These are phyloP conservation scores for Pluvianellus socialis DNA, from an alignment of 2,113 vertebrate species.

Conservation along the genomic window DNA sequence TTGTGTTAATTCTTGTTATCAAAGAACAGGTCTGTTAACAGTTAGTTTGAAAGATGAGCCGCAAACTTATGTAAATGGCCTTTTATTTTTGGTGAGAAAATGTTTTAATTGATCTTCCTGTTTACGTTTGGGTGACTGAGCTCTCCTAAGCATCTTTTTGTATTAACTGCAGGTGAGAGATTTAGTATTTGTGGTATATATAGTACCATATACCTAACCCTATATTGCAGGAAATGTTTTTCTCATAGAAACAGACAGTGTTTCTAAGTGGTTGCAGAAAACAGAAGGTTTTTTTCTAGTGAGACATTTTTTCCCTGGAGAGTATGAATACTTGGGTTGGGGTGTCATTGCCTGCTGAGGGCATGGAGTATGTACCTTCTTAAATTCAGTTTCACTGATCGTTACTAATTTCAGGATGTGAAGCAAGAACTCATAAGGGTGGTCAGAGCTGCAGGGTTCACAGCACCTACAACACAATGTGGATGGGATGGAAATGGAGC, in stretches of 20 bases:
- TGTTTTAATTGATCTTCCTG: neutral
- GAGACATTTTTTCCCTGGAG: neutral
- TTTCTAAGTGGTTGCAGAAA: neutral
- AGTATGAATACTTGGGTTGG: neutral
- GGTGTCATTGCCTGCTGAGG: neutral
- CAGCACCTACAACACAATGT: conserved; percentile 15
- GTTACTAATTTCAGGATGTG: conserved; percentile 80
- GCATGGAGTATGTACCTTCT: neutral
- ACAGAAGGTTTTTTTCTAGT: neutral
- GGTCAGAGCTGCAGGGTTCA: conserved; percentile 91
- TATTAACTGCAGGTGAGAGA: neutral
- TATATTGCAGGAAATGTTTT: neutral
- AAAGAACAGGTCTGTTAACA: neutral
- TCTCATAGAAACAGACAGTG: neutral
- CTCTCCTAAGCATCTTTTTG: neutral
- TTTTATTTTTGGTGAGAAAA: neutral
- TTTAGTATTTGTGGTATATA: neutral
- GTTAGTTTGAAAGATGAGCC: neutral
- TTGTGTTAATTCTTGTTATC: neutral
- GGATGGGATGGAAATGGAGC: conserved; percentile 34
- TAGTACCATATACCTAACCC: neutral
- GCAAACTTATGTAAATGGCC: neutral
- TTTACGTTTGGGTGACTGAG: neutral
- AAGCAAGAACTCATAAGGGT: conserved; percentile 89
- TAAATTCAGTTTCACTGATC: neutral